Evolutionary conservation across 2,113 vertebrate genomes (phyloP), one percentile per base, ranked within the genome.

Genomic region (Narcine bancroftii): DNA sequence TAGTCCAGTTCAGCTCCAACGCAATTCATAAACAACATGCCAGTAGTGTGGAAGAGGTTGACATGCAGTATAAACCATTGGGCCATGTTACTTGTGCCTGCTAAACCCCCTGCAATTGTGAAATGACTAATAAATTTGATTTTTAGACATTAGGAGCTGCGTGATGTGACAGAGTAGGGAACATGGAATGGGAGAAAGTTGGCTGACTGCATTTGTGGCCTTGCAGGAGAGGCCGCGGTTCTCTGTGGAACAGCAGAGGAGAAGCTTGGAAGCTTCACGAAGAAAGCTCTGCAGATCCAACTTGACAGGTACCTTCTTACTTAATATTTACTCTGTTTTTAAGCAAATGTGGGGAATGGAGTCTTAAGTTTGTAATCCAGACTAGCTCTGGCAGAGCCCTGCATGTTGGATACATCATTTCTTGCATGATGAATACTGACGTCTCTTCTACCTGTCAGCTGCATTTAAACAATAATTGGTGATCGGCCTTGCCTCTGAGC

Each of bases 251-350:
- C 96, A 29, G 96, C 96, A 89, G 96, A 98, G 89, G 98, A 99
- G 93, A 97, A 97, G 53, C 95, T 99, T 87, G 97, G 97, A 94
- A 98, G 93, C 93, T 99, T 99, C 93, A 97, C 98, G 7, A 98
- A 99, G 94, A 99, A 99, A 94, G 98, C 99, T 85, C 96, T 98
- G 66, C 97, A 99, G 93, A 99, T 99, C 94, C 99, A 99, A 87
- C 95, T 99, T 95, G 98, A 99, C 95, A 99, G 99, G 98, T 99
- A 92, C 92, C 7, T 63, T 4, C 60, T 66, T 87, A 66, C 39
- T 93, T 69, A 39, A 69, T 21, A n/a, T 45, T 45, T 45, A 7
- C 42, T 79, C 75, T 9, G 11, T 50, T 47, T 21, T 29, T 53
- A 50, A 33, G 26, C 15, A 45, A 33, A 26, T 47, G 2, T 26